Conservation (phyloP, 1,140 invertebrate genomes). For the Cyrtorhinus lividipennis region DNA sequence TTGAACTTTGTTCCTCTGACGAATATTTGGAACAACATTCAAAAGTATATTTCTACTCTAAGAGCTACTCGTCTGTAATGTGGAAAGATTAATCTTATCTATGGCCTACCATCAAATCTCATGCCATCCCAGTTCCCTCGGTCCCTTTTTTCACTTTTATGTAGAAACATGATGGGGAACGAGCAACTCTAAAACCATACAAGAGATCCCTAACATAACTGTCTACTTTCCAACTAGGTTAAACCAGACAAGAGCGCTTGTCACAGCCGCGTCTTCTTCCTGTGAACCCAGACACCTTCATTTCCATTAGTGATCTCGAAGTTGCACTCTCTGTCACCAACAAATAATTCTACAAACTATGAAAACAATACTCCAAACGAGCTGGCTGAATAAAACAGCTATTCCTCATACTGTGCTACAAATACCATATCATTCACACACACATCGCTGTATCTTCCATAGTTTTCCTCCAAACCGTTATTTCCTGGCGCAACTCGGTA, state of each 20-base stretch:
- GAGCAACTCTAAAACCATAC: not conserved
- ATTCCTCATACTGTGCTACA: too few relatives aligned
- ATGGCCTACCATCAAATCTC: not conserved
- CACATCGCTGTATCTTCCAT: too few relatives aligned
- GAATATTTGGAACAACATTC: not conserved
- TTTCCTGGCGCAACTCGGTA: too few relatives aligned
- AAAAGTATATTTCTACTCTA: constrained; percentile 1
- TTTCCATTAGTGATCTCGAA: not conserved
- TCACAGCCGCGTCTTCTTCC: too few relatives aligned
- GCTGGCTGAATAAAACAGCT: too few relatives aligned
- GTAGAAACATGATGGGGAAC: too few relatives aligned
- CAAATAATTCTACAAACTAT: too few relatives aligned
- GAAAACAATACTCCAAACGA: too few relatives aligned
- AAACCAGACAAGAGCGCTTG: too few relatives aligned
- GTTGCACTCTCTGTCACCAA: too few relatives aligned
- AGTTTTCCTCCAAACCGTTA: too few relatives aligned
- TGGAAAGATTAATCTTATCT: not conserved
- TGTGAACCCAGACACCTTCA: not conserved
- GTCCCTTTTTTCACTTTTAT: not conserved
- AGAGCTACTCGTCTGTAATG: constrained; percentile 1
- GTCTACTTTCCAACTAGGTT: not conserved
- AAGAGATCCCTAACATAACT: not conserved
- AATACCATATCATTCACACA: too few relatives aligned
- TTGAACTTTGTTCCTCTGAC: not conserved
- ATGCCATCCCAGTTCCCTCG: not conserved